Percentiles rank a stretch among this genome's conserved stretches.
These are phyloP conservation scores for Emydoidea blandingii DNA, from an alignment of 2,797 vertebrate species.

Conservation along the genomic window DNA sequence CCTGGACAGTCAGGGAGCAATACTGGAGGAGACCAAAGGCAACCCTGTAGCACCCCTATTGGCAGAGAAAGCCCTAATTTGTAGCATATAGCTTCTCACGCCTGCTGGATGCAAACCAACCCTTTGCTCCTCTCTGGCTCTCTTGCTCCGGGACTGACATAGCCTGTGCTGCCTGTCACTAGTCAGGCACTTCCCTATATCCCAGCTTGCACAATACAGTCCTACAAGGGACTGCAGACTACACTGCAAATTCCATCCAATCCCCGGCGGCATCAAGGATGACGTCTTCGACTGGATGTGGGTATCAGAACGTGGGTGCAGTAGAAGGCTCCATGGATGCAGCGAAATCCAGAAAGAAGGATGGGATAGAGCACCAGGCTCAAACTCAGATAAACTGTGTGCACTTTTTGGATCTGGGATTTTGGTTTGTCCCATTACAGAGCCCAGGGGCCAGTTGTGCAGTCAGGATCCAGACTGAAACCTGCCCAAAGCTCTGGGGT, in stretches of 20 bases:
- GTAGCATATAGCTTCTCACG: neutral
- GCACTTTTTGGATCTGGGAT: neutral
- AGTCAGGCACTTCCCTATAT: neutral
- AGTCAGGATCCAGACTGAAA: neutral
- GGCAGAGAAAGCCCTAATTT: neutral
- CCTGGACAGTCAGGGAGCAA: neutral
- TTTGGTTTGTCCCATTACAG: neutral
- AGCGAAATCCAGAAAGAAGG: neutral
- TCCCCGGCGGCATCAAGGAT: neutral
- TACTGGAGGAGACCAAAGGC: neutral
- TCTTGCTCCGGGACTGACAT: neutral
- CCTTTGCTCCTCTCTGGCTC: neutral
- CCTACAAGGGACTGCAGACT: neutral
- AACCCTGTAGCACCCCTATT: neutral
- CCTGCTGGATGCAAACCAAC: neutral
- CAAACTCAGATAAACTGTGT: neutral
- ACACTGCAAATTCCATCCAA: neutral
- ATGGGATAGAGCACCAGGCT: neutral
- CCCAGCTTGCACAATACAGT: neutral
- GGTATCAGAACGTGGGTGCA: fast-evolving
- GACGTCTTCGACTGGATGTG: neutral
- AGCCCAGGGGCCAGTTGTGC: neutral
- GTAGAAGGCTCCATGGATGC: neutral
- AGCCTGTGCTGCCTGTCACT: neutral
- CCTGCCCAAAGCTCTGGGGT: neutral